Evolutionary conservation across 2,797 vertebrate species (phyloP), one percentile per base, ranked within the genome.

Genomic region (Myoxocephalus aenaeus): DNA sequence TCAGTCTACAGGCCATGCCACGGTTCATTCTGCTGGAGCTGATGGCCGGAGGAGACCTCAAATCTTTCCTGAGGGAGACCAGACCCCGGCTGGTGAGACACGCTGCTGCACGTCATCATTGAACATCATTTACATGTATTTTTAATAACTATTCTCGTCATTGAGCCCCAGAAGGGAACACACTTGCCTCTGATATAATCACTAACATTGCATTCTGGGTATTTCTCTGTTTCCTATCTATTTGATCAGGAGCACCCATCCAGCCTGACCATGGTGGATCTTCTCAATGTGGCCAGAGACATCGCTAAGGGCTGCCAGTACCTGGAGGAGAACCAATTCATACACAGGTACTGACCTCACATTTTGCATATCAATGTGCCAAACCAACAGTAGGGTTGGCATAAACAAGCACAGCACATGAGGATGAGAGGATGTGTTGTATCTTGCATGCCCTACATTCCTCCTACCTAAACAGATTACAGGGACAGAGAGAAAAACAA

Each of bases 321-420:
- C 81, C 91, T 99, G 82, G 98, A 99, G 91, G 98, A 99, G 87
- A 99, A 99, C 87, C 98, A 99, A 86, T 99, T 99, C 87, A 99
- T 99, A 81, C 98, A 99, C 95, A 97, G 98, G 98, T 99, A 91
- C 44, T 66, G 11, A 50, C 5, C 25, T 2, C 58, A 57, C 32
- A 50, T 54, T 71, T 17, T 68, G 38, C 65, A 74, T 46, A 34
- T 64, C 5, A 54, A 72, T 25, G 25, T 65, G 77, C 20, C 54
- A 75, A 77, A 59, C 27, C 4, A 74, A 36, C 36, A 79, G 17
- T 14, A 15, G 3, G 11, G 4, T 22, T 15, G 22, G 53, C 32
- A 75, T 10, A 20, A 32, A 69, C 29, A 71, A 36, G 57, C 25
- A 50, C 14, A 42, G 34, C 0, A 1, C 13, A 68, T 38, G 15